Evolutionary conservation across 1,140 invertebrate genomes (phyloP).

Genomic region (Andrena cerasifolii): DNA sequence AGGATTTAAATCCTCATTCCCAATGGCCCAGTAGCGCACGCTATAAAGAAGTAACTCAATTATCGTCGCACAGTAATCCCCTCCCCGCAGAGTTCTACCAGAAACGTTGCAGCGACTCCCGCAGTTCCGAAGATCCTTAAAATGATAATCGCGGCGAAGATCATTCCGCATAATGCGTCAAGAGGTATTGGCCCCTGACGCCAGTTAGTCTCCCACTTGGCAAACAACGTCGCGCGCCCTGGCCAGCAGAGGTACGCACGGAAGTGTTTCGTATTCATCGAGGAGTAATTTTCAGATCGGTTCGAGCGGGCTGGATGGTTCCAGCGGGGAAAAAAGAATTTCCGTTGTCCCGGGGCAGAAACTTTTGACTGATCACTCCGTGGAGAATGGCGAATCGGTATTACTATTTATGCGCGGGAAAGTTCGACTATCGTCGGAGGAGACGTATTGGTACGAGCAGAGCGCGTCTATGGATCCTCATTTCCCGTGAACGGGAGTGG

Average conservation of each 20-base stretch:
- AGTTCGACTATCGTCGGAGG: slow-evolving; percentile 44
- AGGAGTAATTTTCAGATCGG: slow-evolving; percentile 17
- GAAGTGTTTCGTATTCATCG: slow-evolving; percentile 8
- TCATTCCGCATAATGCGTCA: background rate
- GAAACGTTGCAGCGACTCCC: background rate
- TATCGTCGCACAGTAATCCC: no score
- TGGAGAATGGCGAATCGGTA: slow-evolving; percentile 5
- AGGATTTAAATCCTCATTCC: no score
- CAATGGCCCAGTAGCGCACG: no score
- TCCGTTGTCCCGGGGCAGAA: background rate
- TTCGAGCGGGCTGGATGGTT: background rate
- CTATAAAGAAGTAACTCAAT: no score
- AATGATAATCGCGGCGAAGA: background rate
- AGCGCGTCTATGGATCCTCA: slow-evolving; percentile 48
- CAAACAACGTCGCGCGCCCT: slow-evolving; percentile 10
- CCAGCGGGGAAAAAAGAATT: background rate
- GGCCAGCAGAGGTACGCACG: slow-evolving; percentile 4
- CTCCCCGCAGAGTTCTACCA: background rate
- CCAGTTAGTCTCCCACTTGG: slow-evolving; percentile 51
- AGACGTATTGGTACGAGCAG: slow-evolving; percentile 12
- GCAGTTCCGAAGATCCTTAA: background rate
- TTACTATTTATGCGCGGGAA: slow-evolving; percentile 11
- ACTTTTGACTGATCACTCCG: slow-evolving; percentile 35
- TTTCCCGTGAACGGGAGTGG: slow-evolving; percentile 55
- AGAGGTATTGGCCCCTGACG: slow-evolving; percentile 24